Evolutionary conservation across 2,797 vertebrate species (phyloP).

Genomic region (Bradypodion ventrale): DNA sequence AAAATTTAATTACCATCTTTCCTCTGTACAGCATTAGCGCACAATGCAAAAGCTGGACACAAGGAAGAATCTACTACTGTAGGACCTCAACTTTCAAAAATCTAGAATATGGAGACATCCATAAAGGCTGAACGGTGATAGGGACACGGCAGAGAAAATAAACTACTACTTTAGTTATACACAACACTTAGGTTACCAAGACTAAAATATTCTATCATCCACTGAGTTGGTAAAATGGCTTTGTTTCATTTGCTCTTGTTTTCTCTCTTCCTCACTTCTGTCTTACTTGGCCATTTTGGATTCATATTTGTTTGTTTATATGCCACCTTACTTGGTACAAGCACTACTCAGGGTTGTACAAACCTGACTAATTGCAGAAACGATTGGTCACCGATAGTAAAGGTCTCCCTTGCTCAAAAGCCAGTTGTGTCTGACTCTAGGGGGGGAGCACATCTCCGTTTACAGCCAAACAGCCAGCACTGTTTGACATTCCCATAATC

Average conservation of each 20-base stretch:
- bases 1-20: constrained; percentile 26
- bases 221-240: neutral
- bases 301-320: too few species aligned
- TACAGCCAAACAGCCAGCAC: too few species aligned
- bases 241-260: neutral
- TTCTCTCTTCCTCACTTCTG: neutral
- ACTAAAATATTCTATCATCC: neutral
- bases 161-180: neutral
- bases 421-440: too few species aligned
- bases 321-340: too few species aligned
- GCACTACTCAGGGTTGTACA: too few species aligned
- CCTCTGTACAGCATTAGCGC: neutral
- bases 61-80: neutral
- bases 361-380: too few species aligned
- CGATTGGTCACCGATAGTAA: too few species aligned
- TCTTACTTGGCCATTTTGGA: neutral
- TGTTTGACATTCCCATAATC: too few species aligned
- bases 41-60: neutral
- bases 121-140: neutral
- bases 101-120: neutral
- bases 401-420: too few species aligned
- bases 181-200: neutral
- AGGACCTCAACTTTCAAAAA: neutral
- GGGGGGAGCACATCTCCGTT: too few species aligned
- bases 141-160: neutral